phyloP scores from a whole-genome alignment of 2,113 vertebrate species.

The Gyps fulvus region DNA sequence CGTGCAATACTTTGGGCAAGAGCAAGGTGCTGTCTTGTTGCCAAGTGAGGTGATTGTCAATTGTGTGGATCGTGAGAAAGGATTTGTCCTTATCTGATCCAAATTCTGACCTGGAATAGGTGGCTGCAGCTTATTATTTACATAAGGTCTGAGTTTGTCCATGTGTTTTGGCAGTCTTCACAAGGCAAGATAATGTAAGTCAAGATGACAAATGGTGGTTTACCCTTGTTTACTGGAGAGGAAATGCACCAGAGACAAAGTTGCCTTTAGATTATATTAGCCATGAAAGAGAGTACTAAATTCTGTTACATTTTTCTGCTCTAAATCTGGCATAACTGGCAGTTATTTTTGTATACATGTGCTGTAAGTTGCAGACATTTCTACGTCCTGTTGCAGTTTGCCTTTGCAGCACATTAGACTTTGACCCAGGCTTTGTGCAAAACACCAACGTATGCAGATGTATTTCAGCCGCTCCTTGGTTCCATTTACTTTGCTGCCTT shows the following conservation, averaged over 20 bases:
- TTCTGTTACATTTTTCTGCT: not conserved
- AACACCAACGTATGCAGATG: not conserved
- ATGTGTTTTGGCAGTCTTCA: not conserved
- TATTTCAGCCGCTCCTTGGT: not conserved
- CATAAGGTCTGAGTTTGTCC: not conserved
- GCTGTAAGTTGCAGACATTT: not conserved
- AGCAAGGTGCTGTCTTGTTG: not conserved
- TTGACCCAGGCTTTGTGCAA: not conserved
- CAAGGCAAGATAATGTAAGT: not conserved
- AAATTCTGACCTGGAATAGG: not conserved
- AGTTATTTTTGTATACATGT: not conserved
- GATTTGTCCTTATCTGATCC: not conserved
- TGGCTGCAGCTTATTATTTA: not conserved
- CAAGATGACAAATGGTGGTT: not conserved
- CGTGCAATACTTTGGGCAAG: not conserved
- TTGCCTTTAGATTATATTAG: not conserved
- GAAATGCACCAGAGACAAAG: not conserved
- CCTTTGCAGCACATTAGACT: not conserved
- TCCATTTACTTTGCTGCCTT: not conserved
- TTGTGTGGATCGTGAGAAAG: not conserved
- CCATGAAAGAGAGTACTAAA: not conserved
- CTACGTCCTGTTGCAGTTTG: not conserved
- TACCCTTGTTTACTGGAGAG: not conserved
- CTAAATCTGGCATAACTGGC: not conserved
- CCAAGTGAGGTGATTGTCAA: not conserved